These are phyloP conservation scores for Cyrtonyx montezumae DNA, from an alignment of 2,113 vertebrate genomes.

Conservation along the genomic window DNA sequence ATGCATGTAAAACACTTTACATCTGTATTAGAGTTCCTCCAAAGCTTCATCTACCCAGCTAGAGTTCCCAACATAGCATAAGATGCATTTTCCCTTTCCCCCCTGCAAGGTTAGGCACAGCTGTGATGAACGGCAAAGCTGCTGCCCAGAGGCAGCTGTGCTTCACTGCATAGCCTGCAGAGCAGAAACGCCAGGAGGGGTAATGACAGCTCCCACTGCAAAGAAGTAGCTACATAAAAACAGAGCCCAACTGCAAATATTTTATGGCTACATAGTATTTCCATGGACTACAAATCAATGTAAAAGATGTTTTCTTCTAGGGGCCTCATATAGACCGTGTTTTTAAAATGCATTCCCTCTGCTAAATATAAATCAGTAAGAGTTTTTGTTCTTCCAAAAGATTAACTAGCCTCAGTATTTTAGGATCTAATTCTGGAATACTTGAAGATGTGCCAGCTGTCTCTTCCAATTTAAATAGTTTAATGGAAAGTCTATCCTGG, in stretches of 20 bases:
- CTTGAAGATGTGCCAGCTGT: constrained; percentile 71
- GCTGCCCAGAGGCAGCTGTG: neutral
- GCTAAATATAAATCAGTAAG: constrained; percentile 76
- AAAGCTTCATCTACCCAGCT: neutral
- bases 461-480: constrained; percentile 76
- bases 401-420: constrained; percentile 73
- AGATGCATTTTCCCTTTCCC: neutral
- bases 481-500: constrained; percentile 72
- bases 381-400: constrained; percentile 76
- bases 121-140: neutral
- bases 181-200: neutral
- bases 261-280: constrained; percentile 54
- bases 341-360: constrained; percentile 67
- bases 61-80: fast-evolving
- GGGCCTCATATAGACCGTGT: constrained; percentile 66
- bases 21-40: neutral
- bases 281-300: constrained; percentile 66
- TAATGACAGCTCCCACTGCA: constrained; percentile 18
- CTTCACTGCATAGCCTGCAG: neutral
- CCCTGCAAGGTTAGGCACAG: neutral
- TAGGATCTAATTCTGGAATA: constrained; percentile 74
- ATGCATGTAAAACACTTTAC: neutral
- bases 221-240: constrained; percentile 38
- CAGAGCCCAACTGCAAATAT: constrained; percentile 47
- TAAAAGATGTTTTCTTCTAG: constrained; percentile 69